These are phyloP conservation scores for Lucilia cuprina DNA, from an alignment of 1,140 invertebrate species.

Conservation along the genomic window DNA sequence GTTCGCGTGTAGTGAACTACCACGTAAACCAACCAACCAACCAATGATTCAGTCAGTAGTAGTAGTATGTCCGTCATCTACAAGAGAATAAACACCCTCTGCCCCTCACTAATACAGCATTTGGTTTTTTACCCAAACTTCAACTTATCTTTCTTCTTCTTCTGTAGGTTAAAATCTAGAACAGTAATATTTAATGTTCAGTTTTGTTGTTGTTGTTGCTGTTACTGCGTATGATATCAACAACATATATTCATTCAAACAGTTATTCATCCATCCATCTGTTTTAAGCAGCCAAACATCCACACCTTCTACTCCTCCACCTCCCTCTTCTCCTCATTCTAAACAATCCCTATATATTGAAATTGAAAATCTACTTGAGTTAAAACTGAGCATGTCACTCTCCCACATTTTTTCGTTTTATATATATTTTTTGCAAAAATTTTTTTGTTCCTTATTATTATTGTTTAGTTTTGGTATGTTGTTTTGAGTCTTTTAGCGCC, in stretches of 20 bases:
- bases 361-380: not conserved
- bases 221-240: not conserved
- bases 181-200: slow-evolving; percentile 12
- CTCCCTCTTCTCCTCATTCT: not conserved
- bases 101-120: not conserved
- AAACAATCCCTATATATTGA: not conserved
- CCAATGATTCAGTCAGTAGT: too few species aligned
- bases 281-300: not conserved
- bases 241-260: not conserved
- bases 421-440: not conserved
- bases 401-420: slow-evolving; percentile 12
- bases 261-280: not conserved
- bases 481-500: slow-evolving; percentile 25
- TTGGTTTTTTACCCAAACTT: not conserved
- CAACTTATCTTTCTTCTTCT: not conserved
- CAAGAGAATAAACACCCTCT: not conserved
- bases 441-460: not conserved
- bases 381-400: slow-evolving; percentile 32
- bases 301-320: not conserved
- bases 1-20: too few species aligned
- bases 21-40: too few species aligned
- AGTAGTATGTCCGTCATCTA: not conserved
- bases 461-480: slow-evolving; percentile 1
- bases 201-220: slow-evolving; percentile 4
- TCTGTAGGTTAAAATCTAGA: slow-evolving; percentile 1